Evolutionary conservation across 2,113 vertebrate genomes (phyloP).

Genomic region (Myrmecobius fasciatus): DNA sequence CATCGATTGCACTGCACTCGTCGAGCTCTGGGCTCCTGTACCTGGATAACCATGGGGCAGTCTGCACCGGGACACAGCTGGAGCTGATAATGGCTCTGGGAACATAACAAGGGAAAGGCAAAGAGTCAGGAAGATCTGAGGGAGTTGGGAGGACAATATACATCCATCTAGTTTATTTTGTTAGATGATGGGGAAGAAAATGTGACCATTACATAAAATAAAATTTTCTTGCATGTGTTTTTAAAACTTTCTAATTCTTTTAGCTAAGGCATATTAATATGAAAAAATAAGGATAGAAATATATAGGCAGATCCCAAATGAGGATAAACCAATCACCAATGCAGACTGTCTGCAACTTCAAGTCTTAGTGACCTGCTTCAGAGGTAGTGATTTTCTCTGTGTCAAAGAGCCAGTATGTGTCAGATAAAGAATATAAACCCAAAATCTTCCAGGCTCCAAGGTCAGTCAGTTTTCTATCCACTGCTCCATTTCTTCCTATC

Average conservation of each 20-base stretch:
- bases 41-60: conserved; percentile 99
- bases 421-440: neutral
- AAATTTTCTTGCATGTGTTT: neutral
- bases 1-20: conserved; percentile 98
- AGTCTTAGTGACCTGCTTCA: neutral
- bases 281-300: neutral
- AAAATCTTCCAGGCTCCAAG: neutral
- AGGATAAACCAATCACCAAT: neutral
- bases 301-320: neutral
- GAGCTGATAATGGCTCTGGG: conserved; percentile 98
- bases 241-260: neutral
- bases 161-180: neutral
- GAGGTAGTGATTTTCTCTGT: neutral
- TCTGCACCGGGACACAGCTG: conserved; percentile 99
- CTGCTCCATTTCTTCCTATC: neutral
- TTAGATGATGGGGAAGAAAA: neutral
- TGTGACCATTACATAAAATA: neutral
- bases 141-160: neutral
- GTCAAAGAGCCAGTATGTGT: neutral
- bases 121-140: neutral
- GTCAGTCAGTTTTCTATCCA: neutral
- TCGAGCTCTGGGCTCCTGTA: conserved; percentile 97
- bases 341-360: neutral
- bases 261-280: neutral
- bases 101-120: conserved; percentile 67